These are phyloP conservation scores for Porites cylindrica DNA, from an alignment of 92 coral and sea anemone species.

Conservation along the genomic window DNA sequence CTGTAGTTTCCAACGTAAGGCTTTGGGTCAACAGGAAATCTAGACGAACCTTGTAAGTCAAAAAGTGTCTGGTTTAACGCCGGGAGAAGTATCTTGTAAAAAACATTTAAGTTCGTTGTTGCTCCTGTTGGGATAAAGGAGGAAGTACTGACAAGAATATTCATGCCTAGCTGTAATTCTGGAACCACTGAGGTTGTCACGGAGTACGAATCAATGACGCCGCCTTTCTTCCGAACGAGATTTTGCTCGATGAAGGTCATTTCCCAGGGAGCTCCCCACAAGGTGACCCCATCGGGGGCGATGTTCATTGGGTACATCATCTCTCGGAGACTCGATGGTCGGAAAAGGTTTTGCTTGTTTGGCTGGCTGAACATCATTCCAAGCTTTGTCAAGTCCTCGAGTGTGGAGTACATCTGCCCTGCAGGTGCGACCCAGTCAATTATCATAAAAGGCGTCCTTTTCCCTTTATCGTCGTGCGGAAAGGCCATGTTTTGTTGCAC, in stretches of 20 bases:
- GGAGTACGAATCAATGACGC: slow-evolving; percentile 39
- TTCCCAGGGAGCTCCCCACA: slow-evolving; percentile 61
- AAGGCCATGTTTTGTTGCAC: slow-evolving; percentile 46
- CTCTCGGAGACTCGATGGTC: slow-evolving; percentile 29
- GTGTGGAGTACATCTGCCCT: slow-evolving; percentile 56
- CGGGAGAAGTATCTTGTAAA: slow-evolving; percentile 45
- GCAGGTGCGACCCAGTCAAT: slow-evolving; percentile 49
- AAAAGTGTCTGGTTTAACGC: slow-evolving; percentile 40
- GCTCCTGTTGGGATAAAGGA: neutral
- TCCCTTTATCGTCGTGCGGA: slow-evolving; percentile 17
- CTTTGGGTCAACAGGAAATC: slow-evolving; percentile 29
- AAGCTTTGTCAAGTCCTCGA: slow-evolving; percentile 49
- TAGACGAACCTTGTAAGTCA: slow-evolving; percentile 6
- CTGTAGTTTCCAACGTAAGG: slow-evolving; percentile 49
- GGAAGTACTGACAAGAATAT: slow-evolving; percentile 15
- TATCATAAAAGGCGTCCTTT: slow-evolving; percentile 17
- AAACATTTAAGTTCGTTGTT: neutral
- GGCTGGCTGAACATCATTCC: slow-evolving; percentile 46
- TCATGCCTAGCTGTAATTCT: slow-evolving; percentile 44
- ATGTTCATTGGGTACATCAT: slow-evolving; percentile 40
- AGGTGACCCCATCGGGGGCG: slow-evolving; percentile 44
- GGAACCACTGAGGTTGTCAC: slow-evolving; percentile 34
- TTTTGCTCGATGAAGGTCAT: slow-evolving; percentile 28
- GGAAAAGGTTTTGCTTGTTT: slow-evolving; percentile 31
- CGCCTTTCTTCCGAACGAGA: slow-evolving; percentile 49